Conservation (phyloP, 2,113 vertebrate genomes). For the Hemiprocne comata region DNA sequence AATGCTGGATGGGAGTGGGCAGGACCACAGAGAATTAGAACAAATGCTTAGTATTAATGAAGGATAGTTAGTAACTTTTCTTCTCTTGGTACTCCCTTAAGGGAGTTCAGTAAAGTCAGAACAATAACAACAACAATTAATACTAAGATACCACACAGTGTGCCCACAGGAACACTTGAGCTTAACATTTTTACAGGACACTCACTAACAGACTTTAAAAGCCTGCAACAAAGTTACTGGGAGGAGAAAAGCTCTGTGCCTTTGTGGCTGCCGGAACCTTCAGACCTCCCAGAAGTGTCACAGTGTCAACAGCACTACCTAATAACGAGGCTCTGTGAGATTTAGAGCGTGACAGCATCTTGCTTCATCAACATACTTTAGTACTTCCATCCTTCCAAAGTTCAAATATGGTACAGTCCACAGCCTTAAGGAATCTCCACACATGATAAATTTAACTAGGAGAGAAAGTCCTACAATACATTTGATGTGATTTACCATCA, state of each 20-base stretch:
- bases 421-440: not conserved
- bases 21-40: not conserved
- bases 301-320: not conserved
- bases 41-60: not conserved
- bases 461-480: not conserved
- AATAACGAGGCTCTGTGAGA: not conserved
- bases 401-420: not conserved
- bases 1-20: not conserved
- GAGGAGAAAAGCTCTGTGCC: not conserved
- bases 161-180: not conserved
- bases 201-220: not conserved
- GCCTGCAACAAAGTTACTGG: not conserved
- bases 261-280: not conserved
- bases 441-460: not conserved
- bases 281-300: conserved; percentile 1
- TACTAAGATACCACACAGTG: not conserved
- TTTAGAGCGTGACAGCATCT: not conserved
- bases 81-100: not conserved
- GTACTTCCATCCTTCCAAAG: not conserved
- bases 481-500: not conserved
- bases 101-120: not conserved
- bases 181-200: not conserved
- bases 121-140: not conserved
- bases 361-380: not conserved
- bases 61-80: not conserved